Evolutionary conservation across 2,888 invertebrate species (phyloP), one percentile per base, ranked within the genome.

Genomic region (Mythimna impura): DNA sequence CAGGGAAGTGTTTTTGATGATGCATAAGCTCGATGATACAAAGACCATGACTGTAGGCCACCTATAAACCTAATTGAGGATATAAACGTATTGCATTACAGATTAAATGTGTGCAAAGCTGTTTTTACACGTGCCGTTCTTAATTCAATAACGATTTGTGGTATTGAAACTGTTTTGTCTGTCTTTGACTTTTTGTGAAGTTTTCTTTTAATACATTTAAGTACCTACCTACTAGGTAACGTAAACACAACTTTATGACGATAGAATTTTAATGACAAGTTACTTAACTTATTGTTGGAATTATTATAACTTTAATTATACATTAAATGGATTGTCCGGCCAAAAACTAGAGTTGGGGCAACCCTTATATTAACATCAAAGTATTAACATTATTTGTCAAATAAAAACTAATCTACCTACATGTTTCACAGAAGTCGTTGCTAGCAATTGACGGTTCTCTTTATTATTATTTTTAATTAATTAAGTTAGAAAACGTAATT

Each of bases 1-100:
- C 89, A 89, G 89, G 90, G 88, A 87, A 86, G 74, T 80, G 66
- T 81, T 84, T 84, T 76, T 84, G 80, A 82, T 83, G 80, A 81
- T 78, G 66, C 73, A 71, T 77, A 61, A 66, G 63, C 54, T 81
- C 55, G 68, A 40, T 66, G 62, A 47, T 63, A 66, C 60, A 66
- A 76, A 79, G 73, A 74, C 63, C 10, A 30, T 22, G 66, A 62
- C 63, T 85, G 80, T 86, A 77, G 80, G 81, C 72, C 77, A 86
- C 86, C 81, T 83, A 74, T 22, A 87, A 80, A 85, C 79, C 86
- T 81, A 71, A 75, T 85, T 86, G 72, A 52, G 12, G 9, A 10
- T 36, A 54, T 70, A 74, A 30, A 67, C 62, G 25, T 69, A 78
- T 72, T 63, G 17, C n/a, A 36, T 71, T 75, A 70, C 67, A 22